Evolutionary conservation across 1,140 invertebrate species (phyloP).

Genomic region (Orussus abietinus): DNA sequence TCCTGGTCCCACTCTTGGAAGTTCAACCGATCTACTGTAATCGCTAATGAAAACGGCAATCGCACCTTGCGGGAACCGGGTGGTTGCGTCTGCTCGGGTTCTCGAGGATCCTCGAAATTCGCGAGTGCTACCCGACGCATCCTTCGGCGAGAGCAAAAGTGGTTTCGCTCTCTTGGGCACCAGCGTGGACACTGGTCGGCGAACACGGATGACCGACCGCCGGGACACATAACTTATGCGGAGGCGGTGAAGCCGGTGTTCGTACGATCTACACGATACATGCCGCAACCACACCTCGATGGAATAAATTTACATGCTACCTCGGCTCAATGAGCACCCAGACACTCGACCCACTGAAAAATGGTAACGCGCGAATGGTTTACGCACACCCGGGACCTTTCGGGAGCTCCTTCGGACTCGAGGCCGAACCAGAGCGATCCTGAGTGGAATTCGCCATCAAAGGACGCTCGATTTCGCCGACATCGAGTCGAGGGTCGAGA

Average conservation of each 20-base stretch:
- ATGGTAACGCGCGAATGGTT: slow-evolving; percentile 19
- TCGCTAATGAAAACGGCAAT: too few relatives aligned
- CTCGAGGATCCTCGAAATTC: slow-evolving; percentile 13
- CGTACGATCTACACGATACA: slow-evolving; percentile 22
- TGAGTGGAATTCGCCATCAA: too few relatives aligned
- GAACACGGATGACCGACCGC: slow-evolving; percentile 14
- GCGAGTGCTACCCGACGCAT: slow-evolving; percentile 9
- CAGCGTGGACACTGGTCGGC: slow-evolving; percentile 16
- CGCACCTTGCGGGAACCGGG: slow-evolving; percentile 6
- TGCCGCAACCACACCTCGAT: slow-evolving; percentile 32
- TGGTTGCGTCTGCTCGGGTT: slow-evolving; percentile 12
- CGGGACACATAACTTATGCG: slow-evolving; percentile 32
- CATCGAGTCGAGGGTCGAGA: too few relatives aligned
- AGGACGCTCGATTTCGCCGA: too few relatives aligned
- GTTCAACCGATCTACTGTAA: too few relatives aligned
- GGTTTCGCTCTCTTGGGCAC: slow-evolving; percentile 12
- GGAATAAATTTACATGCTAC: slow-evolving; percentile 43
- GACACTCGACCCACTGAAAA: slow-evolving; percentile 13
- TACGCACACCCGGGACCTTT: slow-evolving; percentile 5
- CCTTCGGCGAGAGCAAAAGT: slow-evolving; percentile 25
- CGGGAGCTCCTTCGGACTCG: neutral
- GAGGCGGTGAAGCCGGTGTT: slow-evolving; percentile 25
- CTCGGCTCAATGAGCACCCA: slow-evolving; percentile 23
- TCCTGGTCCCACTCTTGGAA: too few relatives aligned
- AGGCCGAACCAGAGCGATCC: too few relatives aligned